Evolutionary conservation across 2,113 vertebrate genomes (phyloP).

Genomic region (Acrocephalus kingi): DNA sequence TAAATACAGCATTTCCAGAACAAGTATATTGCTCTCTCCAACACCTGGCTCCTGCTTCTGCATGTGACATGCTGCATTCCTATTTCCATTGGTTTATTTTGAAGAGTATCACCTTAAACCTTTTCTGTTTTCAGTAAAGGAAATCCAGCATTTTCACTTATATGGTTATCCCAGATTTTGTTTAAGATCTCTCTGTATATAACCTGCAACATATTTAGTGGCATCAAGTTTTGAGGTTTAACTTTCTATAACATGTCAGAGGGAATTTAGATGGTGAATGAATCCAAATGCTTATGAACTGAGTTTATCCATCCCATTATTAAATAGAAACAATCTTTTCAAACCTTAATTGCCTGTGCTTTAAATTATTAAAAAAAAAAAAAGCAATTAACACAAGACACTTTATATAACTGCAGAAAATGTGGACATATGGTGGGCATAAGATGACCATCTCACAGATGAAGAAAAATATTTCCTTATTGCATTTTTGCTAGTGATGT

Average conservation of each 20-base stretch:
- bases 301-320: background rate
- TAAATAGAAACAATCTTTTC: background rate
- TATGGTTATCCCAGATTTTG: background rate
- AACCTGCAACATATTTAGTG: background rate
- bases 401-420: background rate
- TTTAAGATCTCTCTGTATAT: background rate
- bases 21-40: background rate
- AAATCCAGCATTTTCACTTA: background rate
- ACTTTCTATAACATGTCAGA: background rate
- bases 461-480: background rate
- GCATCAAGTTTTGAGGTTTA: background rate
- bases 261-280: background rate
- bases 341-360: background rate
- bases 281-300: background rate
- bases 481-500: fast-evolving
- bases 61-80: background rate
- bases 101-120: fast-evolving
- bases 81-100: background rate
- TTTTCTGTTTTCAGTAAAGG: background rate
- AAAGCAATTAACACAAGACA: background rate
- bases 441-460: background rate
- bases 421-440: background rate
- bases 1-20: background rate
- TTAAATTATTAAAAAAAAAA: background rate
- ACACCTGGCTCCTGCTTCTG: background rate